Evolutionary conservation across 2,797 vertebrate species (phyloP), one percentile per base, ranked within the genome.

Genomic region (Brachyalestes nurse): DNA sequence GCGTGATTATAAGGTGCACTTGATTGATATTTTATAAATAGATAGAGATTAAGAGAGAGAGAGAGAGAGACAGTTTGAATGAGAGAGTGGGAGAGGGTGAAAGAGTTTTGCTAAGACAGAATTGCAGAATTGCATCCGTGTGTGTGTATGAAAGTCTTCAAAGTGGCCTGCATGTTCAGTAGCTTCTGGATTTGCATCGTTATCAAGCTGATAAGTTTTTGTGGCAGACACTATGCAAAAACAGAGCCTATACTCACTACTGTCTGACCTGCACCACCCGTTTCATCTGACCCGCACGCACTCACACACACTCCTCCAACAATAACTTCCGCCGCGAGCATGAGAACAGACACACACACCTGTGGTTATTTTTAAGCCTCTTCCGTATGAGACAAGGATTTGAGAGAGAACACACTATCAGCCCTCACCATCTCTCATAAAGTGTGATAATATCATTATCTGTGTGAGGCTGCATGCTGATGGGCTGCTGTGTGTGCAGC

Each of bases 381-480:
- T 88, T 89, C 86, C 88, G 75, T 80, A 79, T 83, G 69, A 87
- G 83, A 87, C 85, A 82, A 83, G 79, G 85, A 78, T 74, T 67
- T 19, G 57, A 60, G 21, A 74, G 47, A 69, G 76, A 81, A 61
- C 81, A 78, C 49, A 40, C 28, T 80, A 84, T 86, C 83, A 65
- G 79, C 64, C 45, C 61, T 78, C 25, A 16, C 55, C 40, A 84
- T 87, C 82, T 5, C 28, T 62, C 40, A 7, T 74, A 81, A 77
- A 77, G 47, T 40, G 66, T 61, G n/a, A 61, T 61, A 28, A 57
- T 61, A 80, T 82, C 80, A 2, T 34, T 73, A 58, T 77, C 53
- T 72, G 57, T 79, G 74, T 76, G 45, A 60, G 17, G 53, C 53
- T 72, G 65, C 57, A 17, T 51, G 66, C 65, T 47, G 58, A 60